A percentile compares a stretch with the other conserved stretches of the same genome.
phyloP scores from a whole-genome alignment of 2,113 vertebrate species.

The Proterorhinus semilunaris region DNA sequence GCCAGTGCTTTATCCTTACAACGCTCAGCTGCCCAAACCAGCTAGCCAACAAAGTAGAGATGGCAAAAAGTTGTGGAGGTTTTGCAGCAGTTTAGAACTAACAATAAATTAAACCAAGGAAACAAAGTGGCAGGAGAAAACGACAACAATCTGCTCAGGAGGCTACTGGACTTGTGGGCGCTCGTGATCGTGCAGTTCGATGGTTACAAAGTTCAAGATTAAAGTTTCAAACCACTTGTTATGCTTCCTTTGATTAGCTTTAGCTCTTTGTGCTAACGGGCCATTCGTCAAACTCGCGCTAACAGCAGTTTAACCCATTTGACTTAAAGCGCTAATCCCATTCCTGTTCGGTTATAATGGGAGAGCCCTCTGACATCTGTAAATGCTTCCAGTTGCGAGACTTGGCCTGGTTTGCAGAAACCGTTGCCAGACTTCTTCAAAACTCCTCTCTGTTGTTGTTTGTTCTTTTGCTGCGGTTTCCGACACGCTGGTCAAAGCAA shows the following conservation, averaged over 20 bases:
- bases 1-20: no score
- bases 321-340: conserved; percentile 8
- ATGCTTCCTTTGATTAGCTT: not conserved
- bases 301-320: conserved; percentile 6
- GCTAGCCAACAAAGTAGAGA: no score
- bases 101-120: no score
- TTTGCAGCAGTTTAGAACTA: no score
- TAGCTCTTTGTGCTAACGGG: not conserved
- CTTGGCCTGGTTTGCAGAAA: not conserved
- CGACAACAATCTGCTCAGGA: no score
- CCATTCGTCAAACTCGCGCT: not conserved
- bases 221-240: no score
- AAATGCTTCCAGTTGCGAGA: conserved; percentile 9
- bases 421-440: not conserved
- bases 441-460: not conserved
- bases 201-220: no score
- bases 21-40: no score
- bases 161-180: no score
- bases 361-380: not conserved
- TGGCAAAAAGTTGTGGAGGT: no score
- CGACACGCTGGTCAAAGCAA: not conserved
- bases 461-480: conserved; percentile 1
- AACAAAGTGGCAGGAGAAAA: no score
- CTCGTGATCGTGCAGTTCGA: no score
- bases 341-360: not conserved